Evolutionary conservation across 2,797 vertebrate species (phyloP), one percentile per base, ranked within the genome.

Genomic region (Euthynnus affinis): DNA sequence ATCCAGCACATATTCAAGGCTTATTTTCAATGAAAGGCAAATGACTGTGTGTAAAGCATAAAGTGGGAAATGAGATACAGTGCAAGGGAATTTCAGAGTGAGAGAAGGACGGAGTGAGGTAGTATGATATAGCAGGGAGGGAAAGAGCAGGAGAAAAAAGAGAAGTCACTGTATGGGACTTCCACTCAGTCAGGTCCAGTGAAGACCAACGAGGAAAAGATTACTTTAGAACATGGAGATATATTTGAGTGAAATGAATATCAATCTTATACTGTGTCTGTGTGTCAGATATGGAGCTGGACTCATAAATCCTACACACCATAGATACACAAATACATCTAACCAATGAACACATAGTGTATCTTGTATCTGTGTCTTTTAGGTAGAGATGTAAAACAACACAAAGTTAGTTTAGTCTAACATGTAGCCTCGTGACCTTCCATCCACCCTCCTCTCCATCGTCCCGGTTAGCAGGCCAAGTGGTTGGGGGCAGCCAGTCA

Each of bases 401-500:
- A 49, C 46, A 18, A 49, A 49, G 18, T 20, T 18, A 49, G 12
- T n/a, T 25, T 22, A 52, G 27, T 25, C 15, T 49, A 49, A 48
- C 17, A 23, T 27, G 52, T 64, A 58, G 23, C 34, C 20, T 69
- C 25, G 6, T 48, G 27, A 37, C n/a, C 46, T 46, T 5, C 5
- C 15, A 22, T 42, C 46, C 22, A 20, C 23, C 9, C 7, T 32
- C 4, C 58, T 25, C 34, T 34, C 68, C 22, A 52, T 13, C 20
- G 20, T 40, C 66, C 55, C 13, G 2, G 44, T 67, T 75, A 53
- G 49, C 53, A 55, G 68, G 78, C 57, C 53, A 40, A 61, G 51
- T 48, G 20, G n/a, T 20, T 59, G 44, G 51, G 42, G 59, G 46
- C 59, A 72, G 27, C 12, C 48, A 57, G 55, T 61, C 22, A 8